Evolutionary conservation across 2,113 vertebrate genomes (phyloP).

Genomic region (Myrmecophaga tridactyla): DNA sequence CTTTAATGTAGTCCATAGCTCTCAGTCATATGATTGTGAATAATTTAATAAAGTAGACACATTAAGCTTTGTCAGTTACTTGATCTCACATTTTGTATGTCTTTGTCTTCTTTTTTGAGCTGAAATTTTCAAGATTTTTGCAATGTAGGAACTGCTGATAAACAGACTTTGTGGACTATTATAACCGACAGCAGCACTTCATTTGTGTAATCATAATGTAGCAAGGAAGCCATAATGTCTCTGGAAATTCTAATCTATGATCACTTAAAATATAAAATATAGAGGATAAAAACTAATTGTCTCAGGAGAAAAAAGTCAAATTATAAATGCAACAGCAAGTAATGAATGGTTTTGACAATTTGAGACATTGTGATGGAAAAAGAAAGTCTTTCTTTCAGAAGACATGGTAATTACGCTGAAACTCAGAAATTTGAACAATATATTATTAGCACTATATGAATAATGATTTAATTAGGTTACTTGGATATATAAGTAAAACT

Average conservation of each 20-base stretch:
- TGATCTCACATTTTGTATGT: not conserved
- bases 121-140: not conserved
- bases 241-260: not conserved
- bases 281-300: not conserved
- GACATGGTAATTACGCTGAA: not conserved
- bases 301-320: constrained; percentile 5
- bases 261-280: not conserved
- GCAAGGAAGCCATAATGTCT: not conserved
- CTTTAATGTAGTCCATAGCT: not conserved
- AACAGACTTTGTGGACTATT: not conserved
- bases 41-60: not conserved
- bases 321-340: not conserved
- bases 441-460: constrained; percentile 7
- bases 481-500: not conserved
- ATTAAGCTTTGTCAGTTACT: not conserved
- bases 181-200: not conserved
- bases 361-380: constrained; percentile 3
- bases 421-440: not conserved
- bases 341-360: not conserved
- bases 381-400: not conserved
- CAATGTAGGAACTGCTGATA: not conserved
- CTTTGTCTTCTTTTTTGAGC: not conserved
- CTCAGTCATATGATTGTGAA: not conserved
- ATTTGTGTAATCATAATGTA: not conserved
- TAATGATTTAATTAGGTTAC: not conserved